Base-by-base conservation (phyloP, 2,888 invertebrate genomes). In the Subacronicta megacephala region DNA sequence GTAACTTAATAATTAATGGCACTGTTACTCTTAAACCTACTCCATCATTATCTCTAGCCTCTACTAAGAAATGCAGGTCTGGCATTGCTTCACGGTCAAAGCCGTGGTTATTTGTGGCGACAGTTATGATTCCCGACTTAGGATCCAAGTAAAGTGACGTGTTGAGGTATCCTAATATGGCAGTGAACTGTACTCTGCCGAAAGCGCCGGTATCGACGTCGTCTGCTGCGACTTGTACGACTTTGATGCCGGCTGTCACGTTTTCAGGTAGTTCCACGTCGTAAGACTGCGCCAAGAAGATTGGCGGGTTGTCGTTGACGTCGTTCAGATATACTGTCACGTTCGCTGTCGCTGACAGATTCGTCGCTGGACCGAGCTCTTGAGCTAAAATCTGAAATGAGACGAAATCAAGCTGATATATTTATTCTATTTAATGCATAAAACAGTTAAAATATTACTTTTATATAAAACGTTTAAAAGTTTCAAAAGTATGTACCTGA, bases 11-110 rank as follows among this genome's bases (percentile, higher is more conserved):
- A 75, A 96, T 95, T 73, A 98, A 95, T 77, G 96, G 96, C 77
- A 97, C 95, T 70, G 96, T 96, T 40, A 97, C 96, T 75, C 95
- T 95, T 84, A 97, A 96, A 56, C 98, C 98, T 77, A 95, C 94
- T 50, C 98, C 98, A 77, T 97, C 96, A 84, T 97, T 97, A 90
- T 99, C 99, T 70, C 97, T 95, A 62, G 98, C 99, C 94, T 97
- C 97, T 63, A 99, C 97, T 82, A 96, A 96, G 76, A 98, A 95
- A 85, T 96, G 95, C 87, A 97, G 95, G 75, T 96, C 96, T 73
- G 96, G 95, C 90, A 96, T 96, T 31, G 95, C 94, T 92, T 98
- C 98, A 36, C 98, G 96, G 89, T 99, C 99, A 70, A 98, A 96
- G 18, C 96, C 96, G 73, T 96, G 95, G 64, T 96, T 96, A 77